Base-by-base conservation (phyloP, 1,140 invertebrate species). In the Papilio xuthus region DNA sequence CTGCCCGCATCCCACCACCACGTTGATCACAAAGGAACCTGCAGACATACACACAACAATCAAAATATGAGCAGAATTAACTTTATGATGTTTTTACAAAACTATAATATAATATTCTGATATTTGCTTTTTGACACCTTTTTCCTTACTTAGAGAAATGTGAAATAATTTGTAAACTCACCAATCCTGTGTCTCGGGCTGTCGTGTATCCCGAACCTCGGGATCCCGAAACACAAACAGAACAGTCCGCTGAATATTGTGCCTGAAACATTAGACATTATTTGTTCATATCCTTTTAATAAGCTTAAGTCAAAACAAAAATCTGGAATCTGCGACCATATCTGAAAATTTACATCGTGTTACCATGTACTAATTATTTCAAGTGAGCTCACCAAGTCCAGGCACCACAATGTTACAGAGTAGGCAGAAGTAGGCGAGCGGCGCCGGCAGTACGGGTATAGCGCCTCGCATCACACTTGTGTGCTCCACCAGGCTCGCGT, bases 191-290 rank as follows among this genome's bases (percentile, higher is more conserved):
- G 96, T 82, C 95, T 96, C 2, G 95, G 94, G 76, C 95, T 95
- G 85, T 97, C 97, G 79, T 96, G 95, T 18, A 96, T 94, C 0
- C 97, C 97, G 82, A 99, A 97, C 77, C 98, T 94, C 4, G 98
- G 97, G 85, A 97, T 97, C 1, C 98, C 98, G 83, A 97, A 96
- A 88, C 98, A 99, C 42, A 99, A 89, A 84, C 98, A 98, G 83
- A 98, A 96, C 76, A 98, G 86, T 1, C 98, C 98, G 81, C 98
- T 98, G 71, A 97, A 94, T 70, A 98, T 94, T 2, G 98, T 99
- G 50, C 98, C 98, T 98, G 93, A 86, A 88, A 82, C 53, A 80
- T 50, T 15, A 18, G 12, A 18, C 12, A 50, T 50, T 50, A 50
- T 50, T 18, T 50, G 47, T 4, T 50, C 15, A 50, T 18, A 63